Evolutionary conservation across 1,140 invertebrate genomes (phyloP), one percentile per base, ranked within the genome.

Genomic region (Pseudomyrmex dendroicus): DNA sequence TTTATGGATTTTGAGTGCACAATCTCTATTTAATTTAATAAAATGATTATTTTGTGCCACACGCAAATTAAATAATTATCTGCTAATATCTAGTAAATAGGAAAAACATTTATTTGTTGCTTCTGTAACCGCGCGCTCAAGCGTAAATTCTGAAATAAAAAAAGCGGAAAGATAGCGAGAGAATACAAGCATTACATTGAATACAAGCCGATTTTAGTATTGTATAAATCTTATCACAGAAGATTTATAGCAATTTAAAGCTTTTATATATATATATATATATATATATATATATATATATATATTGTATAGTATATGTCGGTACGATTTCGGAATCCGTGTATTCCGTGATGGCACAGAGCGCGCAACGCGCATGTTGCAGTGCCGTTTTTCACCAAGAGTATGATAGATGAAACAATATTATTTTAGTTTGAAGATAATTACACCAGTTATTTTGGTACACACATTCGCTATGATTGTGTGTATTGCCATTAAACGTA

Each of bases 381-480:
- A 52, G 48, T 46, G 46, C 62, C 73, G 66, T 76, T 76, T 76
- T 76, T 76, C 73, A 76, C 7, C 8, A 20, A 4, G 25, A 76
- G 17, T 77, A 66, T 66, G 73, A 54, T 77, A 52, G 48, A 77
- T 62, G 73, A 77, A 77, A 62, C 73, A 44, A 74, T 74, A 62
- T 66, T 77, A 66, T 54, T 77, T 66, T 66, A 66, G 48, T 48
- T 67, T 44, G 61, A 66, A 76, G 25, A 8, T 77, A 77, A 77
- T 77, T 77, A 66, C 62, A 66, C 17, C 25, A 44, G 73, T 66
- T 77, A 77, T 77, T 77, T 77, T 77, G 17, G 25, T n/a, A 52
- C 46, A 73, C 10, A 35, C 50, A 63, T 35, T 13, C 17, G 52
- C 48, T 64, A 35, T n/a, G n/a, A 73, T 48, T 50, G 13, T 35